Evolutionary conservation across 2,113 vertebrate genomes (phyloP), one percentile per base, ranked within the genome.

Genomic region (Spilogale gracilis): DNA sequence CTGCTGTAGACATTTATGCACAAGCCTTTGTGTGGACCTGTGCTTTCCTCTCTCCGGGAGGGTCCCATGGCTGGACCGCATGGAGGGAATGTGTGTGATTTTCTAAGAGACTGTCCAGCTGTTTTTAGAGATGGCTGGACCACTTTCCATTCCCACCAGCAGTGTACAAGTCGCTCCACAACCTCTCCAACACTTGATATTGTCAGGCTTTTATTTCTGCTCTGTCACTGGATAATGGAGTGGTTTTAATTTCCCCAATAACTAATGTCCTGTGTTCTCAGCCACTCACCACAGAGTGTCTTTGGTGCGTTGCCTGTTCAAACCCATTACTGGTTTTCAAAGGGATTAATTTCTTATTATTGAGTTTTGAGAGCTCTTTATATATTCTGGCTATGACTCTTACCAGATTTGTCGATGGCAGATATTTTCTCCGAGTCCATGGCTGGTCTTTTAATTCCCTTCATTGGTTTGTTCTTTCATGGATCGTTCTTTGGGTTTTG

Each of bases 161-260:
- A 13, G 17, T 23, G 9, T 52, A 8, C 7, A 9, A 10, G 4
- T 18, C 17, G 17, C 18, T 6, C 11, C 67, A 10, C 12, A 5
- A 4, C 56, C n/a, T 54, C 45, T 13, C 65, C n/a, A 6, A 5
- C 11, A 17, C 80, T 38, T 48, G 52, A 8, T 32, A 20, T 11
- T 27, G 20, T 13, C 11, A 0, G 50, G 48, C 52, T 48, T 38
- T 80, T 21, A 27, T 45, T 52, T 60, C 30, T 9, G 65, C 74
- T 38, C 67, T 30, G 45, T 9, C 6, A 5, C 1, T 9, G 23
- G 11, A 16, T 1, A 12, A 30, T 0, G 9, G 48, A 25, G 12
- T 67, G 43, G 50, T 43, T 67, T 83, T 52, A 60, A 25, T 52
- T 76, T 87, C 14, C 45, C 58, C 45, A 8, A 74, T 67, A 48